Evolutionary conservation across 2,797 vertebrate species (phyloP).

Genomic region (Cyprinodon diabolis): DNA sequence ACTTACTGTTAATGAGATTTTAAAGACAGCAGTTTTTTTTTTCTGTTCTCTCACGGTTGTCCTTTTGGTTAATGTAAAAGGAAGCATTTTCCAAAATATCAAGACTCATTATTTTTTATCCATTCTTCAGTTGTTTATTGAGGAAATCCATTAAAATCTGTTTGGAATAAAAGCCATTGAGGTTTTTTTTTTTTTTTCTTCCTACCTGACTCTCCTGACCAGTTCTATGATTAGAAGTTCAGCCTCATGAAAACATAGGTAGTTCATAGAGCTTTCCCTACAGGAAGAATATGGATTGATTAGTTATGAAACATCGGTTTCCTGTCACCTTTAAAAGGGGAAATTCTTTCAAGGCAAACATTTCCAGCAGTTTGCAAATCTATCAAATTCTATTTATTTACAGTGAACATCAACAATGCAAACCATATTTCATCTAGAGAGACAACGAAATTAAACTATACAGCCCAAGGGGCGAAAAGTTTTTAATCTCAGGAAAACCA

Average conservation of each 20-base stretch:
- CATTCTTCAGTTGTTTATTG: background rate
- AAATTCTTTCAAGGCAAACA: background rate
- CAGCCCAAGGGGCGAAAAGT: no score
- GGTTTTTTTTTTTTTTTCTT: background rate
- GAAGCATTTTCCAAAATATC: background rate
- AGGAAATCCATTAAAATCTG: background rate
- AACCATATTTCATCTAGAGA: no score
- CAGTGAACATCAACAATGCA: no score
- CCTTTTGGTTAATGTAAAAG: background rate
- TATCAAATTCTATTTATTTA: no score
- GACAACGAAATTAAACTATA: no score
- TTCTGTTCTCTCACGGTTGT: background rate
- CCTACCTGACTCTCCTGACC: background rate
- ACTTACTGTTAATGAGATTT: background rate
- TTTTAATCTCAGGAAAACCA: no score
- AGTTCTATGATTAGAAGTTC: background rate
- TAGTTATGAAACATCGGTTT: background rate
- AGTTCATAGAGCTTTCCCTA: background rate
- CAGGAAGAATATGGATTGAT: background rate
- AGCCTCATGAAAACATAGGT: background rate
- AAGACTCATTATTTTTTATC: background rate
- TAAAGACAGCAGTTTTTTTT: background rate
- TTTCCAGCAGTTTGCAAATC: no score
- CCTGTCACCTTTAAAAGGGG: background rate
- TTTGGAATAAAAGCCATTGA: background rate